A percentile compares a stretch with the other conserved stretches of the same genome.
phyloP scores from a whole-genome alignment of 2,888 invertebrate genomes.

The Coenonympha arcania region DNA sequence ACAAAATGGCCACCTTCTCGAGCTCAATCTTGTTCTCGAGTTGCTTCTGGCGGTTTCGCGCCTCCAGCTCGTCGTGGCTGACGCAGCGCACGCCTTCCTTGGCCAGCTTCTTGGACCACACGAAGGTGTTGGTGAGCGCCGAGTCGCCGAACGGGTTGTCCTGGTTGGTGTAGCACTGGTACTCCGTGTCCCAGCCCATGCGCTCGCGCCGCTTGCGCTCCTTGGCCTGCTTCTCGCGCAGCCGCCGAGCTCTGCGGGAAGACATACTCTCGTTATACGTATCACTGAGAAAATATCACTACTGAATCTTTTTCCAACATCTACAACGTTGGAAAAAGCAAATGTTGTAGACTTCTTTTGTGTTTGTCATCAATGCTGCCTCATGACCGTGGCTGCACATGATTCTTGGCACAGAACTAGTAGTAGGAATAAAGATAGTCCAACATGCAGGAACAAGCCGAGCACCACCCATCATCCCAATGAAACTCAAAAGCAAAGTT shows the following conservation, averaged over 20 bases:
- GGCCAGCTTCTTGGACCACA: slow-evolving; percentile 96
- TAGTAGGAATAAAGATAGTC: too few relatives aligned
- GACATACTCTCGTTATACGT: too few relatives aligned
- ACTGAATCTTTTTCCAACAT: too few relatives aligned
- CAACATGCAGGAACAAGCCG: too few relatives aligned
- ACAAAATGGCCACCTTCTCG: slow-evolving; percentile 88
- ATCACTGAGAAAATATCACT: too few relatives aligned
- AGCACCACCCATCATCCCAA: too few relatives aligned
- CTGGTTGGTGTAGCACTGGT: slow-evolving; percentile 96
- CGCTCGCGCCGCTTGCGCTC: slow-evolving; percentile 89
- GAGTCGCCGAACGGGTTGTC: slow-evolving; percentile 99
- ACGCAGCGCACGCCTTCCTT: slow-evolving; percentile 90
- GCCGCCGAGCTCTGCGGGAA: slow-evolving; percentile 77
- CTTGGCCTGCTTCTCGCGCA: slow-evolving; percentile 93
- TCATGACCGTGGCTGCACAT: too few relatives aligned
- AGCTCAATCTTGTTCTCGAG: slow-evolving; percentile 93
- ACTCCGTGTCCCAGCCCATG: slow-evolving; percentile 99
- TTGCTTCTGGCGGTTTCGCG: slow-evolving; percentile 87
- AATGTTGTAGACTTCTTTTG: too few relatives aligned
- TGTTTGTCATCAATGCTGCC: too few relatives aligned
- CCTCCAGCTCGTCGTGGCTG: slow-evolving; percentile 85
- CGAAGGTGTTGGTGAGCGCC: slow-evolving; percentile 93
- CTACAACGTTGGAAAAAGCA: too few relatives aligned
- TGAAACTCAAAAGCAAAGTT: too few relatives aligned
- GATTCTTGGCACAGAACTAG: too few relatives aligned